Conservation (phyloP, 2,113 vertebrate genomes). For the Herpetotheres cachinnans region DNA sequence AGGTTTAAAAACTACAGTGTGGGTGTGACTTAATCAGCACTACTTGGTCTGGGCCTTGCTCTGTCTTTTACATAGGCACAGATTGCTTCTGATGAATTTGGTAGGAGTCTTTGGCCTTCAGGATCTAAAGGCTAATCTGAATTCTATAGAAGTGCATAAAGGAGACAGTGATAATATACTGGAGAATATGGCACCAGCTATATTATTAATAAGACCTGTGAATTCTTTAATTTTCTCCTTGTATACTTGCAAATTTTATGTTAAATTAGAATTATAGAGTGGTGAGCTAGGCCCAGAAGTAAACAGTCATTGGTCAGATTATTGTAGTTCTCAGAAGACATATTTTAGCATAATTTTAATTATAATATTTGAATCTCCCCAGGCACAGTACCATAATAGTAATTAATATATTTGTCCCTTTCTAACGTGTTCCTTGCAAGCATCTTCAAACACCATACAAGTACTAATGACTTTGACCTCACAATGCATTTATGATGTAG, state of each 20-base stretch:
- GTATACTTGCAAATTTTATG: neutral
- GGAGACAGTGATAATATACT: neutral
- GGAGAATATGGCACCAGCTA: neutral
- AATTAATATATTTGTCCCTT: constrained; percentile 8
- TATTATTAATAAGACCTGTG: neutral
- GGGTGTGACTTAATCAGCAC: neutral
- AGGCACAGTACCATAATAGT: neutral
- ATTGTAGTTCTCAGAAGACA: neutral
- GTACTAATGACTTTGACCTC: neutral
- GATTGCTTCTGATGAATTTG: neutral
- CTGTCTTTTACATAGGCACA: neutral
- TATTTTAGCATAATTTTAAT: constrained; percentile 8
- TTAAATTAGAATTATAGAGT: neutral
- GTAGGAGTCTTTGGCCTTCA: neutral
- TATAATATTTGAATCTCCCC: neutral
- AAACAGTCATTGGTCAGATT: neutral
- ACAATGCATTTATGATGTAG: neutral
- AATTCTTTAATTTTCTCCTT: neutral
- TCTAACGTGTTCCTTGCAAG: neutral
- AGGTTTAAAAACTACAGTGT: neutral
- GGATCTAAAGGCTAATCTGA: neutral
- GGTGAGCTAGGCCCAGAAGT: neutral
- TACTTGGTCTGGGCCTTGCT: neutral
- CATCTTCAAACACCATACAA: neutral
- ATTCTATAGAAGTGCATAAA: neutral